These are phyloP conservation scores for Dallia pectoralis DNA, from an alignment of 2,797 vertebrate species.

Conservation along the genomic window DNA sequence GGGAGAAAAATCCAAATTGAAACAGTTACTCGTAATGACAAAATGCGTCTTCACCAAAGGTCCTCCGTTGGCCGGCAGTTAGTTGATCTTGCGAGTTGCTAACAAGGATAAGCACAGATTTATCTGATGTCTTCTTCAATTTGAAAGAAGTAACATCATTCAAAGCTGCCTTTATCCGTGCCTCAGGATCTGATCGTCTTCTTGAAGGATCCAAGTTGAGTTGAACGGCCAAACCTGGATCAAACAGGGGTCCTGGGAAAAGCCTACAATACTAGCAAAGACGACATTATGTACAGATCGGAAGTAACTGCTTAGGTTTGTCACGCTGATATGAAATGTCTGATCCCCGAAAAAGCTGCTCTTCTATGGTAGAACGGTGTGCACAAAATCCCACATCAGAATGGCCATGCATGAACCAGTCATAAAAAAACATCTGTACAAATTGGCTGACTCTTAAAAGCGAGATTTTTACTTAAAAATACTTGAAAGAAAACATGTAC, in stretches of 20 bases:
- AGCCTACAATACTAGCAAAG: slow-evolving; percentile 8
- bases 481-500: neutral
- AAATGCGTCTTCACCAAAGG: slow-evolving; percentile 26
- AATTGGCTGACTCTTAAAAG: too few species aligned
- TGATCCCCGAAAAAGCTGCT: neutral
- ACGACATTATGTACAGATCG: neutral
- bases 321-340: too few species aligned
- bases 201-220: slow-evolving; percentile 21
- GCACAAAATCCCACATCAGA: too few species aligned
- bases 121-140: slow-evolving; percentile 85
- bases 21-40: neutral
- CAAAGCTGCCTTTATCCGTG: slow-evolving; percentile 83
- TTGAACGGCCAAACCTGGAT: neutral
- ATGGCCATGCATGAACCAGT: too few species aligned
- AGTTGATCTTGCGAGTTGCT: slow-evolving; percentile 56
- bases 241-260: neutral
- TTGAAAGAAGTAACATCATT: slow-evolving; percentile 84
- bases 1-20: neutral
- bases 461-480: neutral
- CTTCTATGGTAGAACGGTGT: neutral
- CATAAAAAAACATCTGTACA: too few species aligned
- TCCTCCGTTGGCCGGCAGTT: slow-evolving; percentile 4
- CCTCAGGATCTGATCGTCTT: slow-evolving; percentile 35
- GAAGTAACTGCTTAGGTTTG: neutral
- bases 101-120: slow-evolving; percentile 85